Evolutionary conservation across 1,140 invertebrate genomes (phyloP).

Genomic region (Asbolus verrucosus): DNA sequence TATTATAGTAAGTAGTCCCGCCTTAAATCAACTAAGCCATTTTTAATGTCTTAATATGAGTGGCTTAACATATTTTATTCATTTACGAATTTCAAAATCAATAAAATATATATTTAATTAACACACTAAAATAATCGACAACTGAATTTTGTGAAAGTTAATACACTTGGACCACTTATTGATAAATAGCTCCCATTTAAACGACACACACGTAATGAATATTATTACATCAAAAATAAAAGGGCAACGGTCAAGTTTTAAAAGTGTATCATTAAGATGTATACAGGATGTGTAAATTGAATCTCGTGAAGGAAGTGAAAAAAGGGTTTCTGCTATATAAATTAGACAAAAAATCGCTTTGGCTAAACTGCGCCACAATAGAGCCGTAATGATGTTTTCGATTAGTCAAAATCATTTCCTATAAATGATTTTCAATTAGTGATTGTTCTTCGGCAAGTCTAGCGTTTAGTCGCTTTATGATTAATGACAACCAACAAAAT

Average conservation of each 20-base stretch:
- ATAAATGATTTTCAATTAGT: too few species aligned
- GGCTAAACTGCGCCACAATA: neutral
- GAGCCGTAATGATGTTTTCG: conserved; percentile 1
- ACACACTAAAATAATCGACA: conserved; percentile 38
- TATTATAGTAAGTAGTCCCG: neutral
- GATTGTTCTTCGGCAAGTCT: neutral
- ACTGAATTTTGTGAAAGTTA: conserved; percentile 39
- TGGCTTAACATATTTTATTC: conserved; percentile 35
- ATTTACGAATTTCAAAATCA: conserved; percentile 32
- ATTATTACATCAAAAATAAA: conserved; percentile 28
- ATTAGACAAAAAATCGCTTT: neutral
- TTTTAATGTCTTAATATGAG: conserved; percentile 37
- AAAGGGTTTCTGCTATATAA: too few species aligned
- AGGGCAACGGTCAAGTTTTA: conserved; percentile 23
- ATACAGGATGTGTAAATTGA: conserved; percentile 10
- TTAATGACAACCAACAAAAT: conserved; percentile 16
- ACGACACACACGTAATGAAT: conserved; percentile 35
- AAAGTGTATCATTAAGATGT: conserved; percentile 1
- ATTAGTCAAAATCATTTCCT: neutral
- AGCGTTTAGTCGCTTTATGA: neutral
- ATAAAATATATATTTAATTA: conserved; percentile 39
- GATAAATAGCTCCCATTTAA: conserved; percentile 34
- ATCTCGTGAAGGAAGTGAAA: too few species aligned
- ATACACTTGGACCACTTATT: conserved; percentile 37
- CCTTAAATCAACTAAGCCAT: conserved; percentile 12